phyloP scores from a whole-genome alignment of 2,888 invertebrate genomes.

The Boloria selene region DNA sequence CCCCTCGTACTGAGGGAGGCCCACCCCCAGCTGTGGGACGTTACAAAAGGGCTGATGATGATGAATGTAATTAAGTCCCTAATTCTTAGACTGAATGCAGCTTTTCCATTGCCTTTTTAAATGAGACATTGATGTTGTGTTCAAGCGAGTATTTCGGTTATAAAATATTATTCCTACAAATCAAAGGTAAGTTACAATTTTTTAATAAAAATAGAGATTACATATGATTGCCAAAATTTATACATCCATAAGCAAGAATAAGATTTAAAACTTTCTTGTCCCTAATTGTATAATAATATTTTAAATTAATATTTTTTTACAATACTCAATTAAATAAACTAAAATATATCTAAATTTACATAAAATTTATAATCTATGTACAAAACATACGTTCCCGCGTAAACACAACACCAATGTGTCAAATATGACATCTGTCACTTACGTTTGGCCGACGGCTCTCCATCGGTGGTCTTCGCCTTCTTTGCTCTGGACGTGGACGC shows the following conservation, averaged over 20 bases:
- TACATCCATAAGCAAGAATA: too few relatives aligned
- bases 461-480: constrained; percentile 55
- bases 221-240: too few relatives aligned
- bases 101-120: constrained; percentile 33
- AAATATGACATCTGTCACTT: constrained; percentile 52
- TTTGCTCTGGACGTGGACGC: constrained; percentile 61
- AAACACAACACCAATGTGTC: constrained; percentile 53
- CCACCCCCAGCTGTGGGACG: too few relatives aligned
- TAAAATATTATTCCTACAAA: background rate
- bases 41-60: too few relatives aligned
- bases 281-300: too few relatives aligned
- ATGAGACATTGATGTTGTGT: constrained; percentile 27
- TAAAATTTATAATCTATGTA: background rate
- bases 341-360: background rate
- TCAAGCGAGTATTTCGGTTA: constrained; percentile 14
- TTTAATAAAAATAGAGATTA: too few relatives aligned
- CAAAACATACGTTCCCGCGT: constrained; percentile 33
- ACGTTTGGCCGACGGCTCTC: constrained; percentile 66
- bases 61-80: too few relatives aligned
- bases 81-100: constrained; percentile 14
- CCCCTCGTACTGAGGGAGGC: too few relatives aligned
- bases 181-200: too few relatives aligned
- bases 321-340: too few relatives aligned
- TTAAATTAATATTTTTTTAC: too few relatives aligned
- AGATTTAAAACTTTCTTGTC: too few relatives aligned